Percentiles rank a stretch among this genome's conserved stretches.
phyloP scores from a whole-genome alignment of 64 coral and sea anemone genomes.

The Platygyra sinensis region DNA sequence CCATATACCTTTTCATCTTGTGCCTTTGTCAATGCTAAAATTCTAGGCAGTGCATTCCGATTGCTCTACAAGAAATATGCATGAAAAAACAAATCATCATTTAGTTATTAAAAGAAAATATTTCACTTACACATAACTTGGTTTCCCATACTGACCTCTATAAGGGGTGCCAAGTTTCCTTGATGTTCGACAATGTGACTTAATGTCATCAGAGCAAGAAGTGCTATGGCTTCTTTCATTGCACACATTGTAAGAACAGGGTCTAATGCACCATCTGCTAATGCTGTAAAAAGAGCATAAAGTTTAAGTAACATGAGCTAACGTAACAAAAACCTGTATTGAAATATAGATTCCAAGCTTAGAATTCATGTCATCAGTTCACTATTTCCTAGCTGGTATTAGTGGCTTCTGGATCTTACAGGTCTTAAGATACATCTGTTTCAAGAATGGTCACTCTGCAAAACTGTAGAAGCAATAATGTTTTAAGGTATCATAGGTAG shows the following conservation, averaged over 20 bases:
- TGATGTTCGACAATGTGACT: conserved; percentile 94
- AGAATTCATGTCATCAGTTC: background rate
- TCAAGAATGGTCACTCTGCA: too few species aligned
- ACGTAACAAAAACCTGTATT: background rate
- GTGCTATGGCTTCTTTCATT: conserved; percentile 92
- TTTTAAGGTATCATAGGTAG: too few species aligned
- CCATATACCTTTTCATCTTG: conserved; percentile 88
- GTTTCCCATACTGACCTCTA: conserved; percentile 53
- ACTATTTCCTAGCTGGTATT: too few species aligned
- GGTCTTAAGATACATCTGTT: too few species aligned
- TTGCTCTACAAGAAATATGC: conserved; percentile 61
- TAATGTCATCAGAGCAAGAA: conserved; percentile 88
- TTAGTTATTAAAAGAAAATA: background rate
- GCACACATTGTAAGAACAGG: conserved; percentile 87
- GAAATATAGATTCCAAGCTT: background rate
- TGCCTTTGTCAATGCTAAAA: conserved; percentile 91
- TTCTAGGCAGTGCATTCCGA: conserved; percentile 89
- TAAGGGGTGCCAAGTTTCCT: conserved; percentile 88
- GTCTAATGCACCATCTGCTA: conserved; percentile 87
- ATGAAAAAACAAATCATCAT: background rate
- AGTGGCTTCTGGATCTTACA: too few species aligned
- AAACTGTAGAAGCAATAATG: too few species aligned
- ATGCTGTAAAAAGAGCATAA: conserved; percentile 40
- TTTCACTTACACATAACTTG: background rate
- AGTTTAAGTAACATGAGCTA: background rate